Conservation (phyloP, 2,113 vertebrate species). For the Turnix velox region DNA sequence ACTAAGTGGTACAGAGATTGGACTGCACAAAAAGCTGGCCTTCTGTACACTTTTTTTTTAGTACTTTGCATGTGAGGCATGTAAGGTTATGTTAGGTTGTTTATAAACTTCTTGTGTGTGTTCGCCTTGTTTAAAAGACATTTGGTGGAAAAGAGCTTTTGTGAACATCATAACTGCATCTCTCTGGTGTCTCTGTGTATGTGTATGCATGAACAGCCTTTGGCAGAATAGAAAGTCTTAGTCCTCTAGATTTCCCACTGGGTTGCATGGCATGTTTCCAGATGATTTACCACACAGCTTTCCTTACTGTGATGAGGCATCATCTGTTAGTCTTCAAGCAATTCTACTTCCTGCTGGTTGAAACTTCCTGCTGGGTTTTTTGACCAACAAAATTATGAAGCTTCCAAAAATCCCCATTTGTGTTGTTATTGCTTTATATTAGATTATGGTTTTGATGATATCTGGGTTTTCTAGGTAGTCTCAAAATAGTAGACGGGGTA, state of each 20-base stretch:
- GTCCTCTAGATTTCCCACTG: neutral
- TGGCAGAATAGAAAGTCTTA: neutral
- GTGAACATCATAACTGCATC: neutral
- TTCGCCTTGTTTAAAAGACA: neutral
- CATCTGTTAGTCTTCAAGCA: constrained; percentile 29
- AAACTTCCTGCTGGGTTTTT: neutral
- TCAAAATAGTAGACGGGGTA: neutral
- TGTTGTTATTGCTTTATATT: neutral
- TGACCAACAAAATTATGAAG: neutral
- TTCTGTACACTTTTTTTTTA: neutral
- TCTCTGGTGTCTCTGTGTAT: neutral
- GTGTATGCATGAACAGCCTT: neutral
- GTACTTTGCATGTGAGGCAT: neutral
- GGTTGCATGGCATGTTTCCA: neutral
- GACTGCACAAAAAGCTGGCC: neutral
- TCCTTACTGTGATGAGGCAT: neutral
- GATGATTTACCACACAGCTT: constrained; percentile 3
- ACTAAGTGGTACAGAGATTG: neutral
- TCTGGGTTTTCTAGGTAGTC: neutral
- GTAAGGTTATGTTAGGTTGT: neutral
- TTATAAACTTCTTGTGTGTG: neutral
- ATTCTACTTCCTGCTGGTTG: constrained; percentile 4
- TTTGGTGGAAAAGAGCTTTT: neutral
- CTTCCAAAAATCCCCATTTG: neutral
- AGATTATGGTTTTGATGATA: neutral